Base-by-base conservation (phyloP, 2,888 invertebrate genomes). In the Ophioninae sp. region DNA sequence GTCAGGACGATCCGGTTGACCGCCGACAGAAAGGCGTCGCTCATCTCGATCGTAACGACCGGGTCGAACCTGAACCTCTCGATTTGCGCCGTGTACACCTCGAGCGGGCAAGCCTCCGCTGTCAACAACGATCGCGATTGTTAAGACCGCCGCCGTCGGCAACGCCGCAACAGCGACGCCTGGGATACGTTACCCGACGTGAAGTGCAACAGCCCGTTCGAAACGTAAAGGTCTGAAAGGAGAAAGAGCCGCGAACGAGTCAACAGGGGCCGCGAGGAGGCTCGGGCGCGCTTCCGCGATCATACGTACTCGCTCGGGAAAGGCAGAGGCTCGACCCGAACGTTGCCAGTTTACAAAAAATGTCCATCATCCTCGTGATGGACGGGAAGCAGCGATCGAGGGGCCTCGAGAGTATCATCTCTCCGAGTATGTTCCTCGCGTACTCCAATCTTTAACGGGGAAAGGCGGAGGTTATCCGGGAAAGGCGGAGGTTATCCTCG, bases 381-480 rank as follows among this genome's bases (percentile, higher is more conserved):
- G 89, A 73, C 2, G 87, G 82, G n/a, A 91, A 91, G 79, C 89
- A 90, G n/a, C 87, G 82, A 6, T 90, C 84, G 37, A 93, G 81
- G 20, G 93, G 93, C 59, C 92, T 88, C 21, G 90, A 89, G 62
- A 91, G 91, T 41, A 92, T 85, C n/a, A 92, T 87, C 87, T 92
- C 91, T 82, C 89, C 90, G 23, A 91, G 89, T 85, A 93, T 93
- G 8, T 85, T 79, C 50, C 84, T 87, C 20, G 89, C 86, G 67
- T 90, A 89, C 44, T 89, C 86, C 69, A 91, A 84, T 65, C 92
- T 92, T 74, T 0, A 74, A 74, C n/a, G n/a, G n/a, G n/a, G n/a
- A n/a, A n/a, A n/a, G n/a, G n/a, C n/a, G n/a, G n/a, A n/a, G n/a
- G n/a, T n/a, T n/a, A n/a, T n/a, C n/a, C n/a, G n/a, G n/a, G n/a